Base-by-base conservation (phyloP, 2,888 invertebrate genomes). In the Coenonympha glycerion region DNA sequence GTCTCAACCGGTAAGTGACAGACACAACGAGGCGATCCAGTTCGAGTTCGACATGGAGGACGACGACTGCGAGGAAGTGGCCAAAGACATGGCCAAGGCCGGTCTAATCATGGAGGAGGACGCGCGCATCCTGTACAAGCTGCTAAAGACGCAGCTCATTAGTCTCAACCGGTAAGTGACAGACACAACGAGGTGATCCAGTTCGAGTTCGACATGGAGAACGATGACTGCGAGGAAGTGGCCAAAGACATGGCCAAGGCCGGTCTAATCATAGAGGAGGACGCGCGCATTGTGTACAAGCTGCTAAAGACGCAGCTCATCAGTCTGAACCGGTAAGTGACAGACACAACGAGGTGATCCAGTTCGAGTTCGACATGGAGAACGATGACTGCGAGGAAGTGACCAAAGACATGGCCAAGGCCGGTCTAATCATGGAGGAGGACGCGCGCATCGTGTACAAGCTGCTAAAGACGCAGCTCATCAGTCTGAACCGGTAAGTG, bases 321-420 rank as follows among this genome's bases (percentile, higher is more conserved):
- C 61, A 91, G 92, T 61, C 15, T 34, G 34, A 34, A 34, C n/a
- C 34, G 19, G 34, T 34, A n/a, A 34, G 34, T 69, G 9, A 0
- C 11, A 11, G 3, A 11, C 28, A 3, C 5, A 28, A 99, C 83
- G 99, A 99, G 80, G 99, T 99, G 8, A 98, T 99, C 63, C 98
- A 99, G 83, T 99, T 99, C 87, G 97, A 98, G 65, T 99, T 97
- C 84, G 96, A 98, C 79, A 92, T 97, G 66, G 92, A 92, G 61
- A 90, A 90, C 51, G 99, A 99, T 78, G 93, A 95, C 72, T 95
- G 96, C 53, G 96, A 98, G 69, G 95, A 96, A 69, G 95, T 99
- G 31, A 96, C 97, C 47, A 92, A 92, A 70, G 98, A 97, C 77
- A 9, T 9, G 9, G n/a, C 0, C 3, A 2, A 26, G 2, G n/a